Conservation (phyloP, 1,140 invertebrate species). For the Drosophila santomea region DNA sequence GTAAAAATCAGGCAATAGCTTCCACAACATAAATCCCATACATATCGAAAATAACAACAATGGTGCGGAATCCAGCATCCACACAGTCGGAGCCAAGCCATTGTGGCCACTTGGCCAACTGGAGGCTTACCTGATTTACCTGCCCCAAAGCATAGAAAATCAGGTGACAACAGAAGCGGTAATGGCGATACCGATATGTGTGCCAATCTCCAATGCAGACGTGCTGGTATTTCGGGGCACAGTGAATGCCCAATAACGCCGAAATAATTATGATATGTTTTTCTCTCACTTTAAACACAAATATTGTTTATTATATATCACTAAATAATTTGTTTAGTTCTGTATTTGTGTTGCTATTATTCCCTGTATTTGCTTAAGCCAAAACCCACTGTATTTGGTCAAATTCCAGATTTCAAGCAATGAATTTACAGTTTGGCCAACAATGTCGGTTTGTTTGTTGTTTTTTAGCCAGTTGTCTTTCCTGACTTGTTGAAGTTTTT, state of each 20-base stretch:
- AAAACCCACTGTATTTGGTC: constrained; percentile 3
- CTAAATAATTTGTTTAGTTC: neutral
- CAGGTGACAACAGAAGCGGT: constrained; percentile 20
- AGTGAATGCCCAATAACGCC: constrained; percentile 6
- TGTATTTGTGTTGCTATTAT: neutral
- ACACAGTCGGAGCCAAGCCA: constrained; percentile 11
- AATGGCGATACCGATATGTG: constrained; percentile 21
- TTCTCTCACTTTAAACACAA: neutral
- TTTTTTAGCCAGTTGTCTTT: neutral
- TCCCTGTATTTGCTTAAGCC: neutral
- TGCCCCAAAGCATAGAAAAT: constrained; percentile 19
- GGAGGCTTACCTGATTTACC: constrained; percentile 31
- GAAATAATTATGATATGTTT: neutral
- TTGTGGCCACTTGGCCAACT: constrained; percentile 33
- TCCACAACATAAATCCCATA: neutral
- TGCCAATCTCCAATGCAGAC: constrained; percentile 33
- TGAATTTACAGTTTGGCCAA: constrained; percentile 23
- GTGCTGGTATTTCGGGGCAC: constrained; percentile 19
- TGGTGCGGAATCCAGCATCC: constrained; percentile 24
- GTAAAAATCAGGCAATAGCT: constrained; percentile 30
- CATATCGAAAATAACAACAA: constrained; percentile 35
- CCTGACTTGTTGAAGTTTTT: constrained; percentile 2
- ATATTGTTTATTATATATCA: neutral
- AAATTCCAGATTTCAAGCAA: constrained; percentile 14
- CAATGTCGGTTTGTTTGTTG: constrained; percentile 5